Base-by-base conservation (phyloP, 2,888 invertebrate species). In the Chesias legatella region DNA sequence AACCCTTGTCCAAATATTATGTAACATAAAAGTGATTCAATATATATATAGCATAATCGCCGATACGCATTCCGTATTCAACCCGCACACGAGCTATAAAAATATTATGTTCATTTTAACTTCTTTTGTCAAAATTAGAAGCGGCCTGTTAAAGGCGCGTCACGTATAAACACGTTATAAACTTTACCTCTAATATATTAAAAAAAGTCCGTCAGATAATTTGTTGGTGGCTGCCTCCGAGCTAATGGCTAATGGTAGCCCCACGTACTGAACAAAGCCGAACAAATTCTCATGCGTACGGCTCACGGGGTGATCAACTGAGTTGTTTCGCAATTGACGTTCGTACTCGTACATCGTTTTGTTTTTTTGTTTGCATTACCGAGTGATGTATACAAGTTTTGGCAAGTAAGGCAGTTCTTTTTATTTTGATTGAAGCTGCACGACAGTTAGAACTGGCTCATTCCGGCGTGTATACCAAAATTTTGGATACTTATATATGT, bases 1-100 rank as follows among this genome's bases (percentile, higher is more conserved):
- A 81, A 83, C 70, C 79, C 77, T 66, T 81, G 85, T 88, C 85
- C 79, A 86, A 88, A 86, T 83, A 86, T 88, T 86, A 86, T 67
- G 77, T 78, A 79, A 76, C 80, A 85, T 82, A 83, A 86, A 85
- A 80, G 75, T 78, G 65, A 86, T 85, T 80, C 76, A 72, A 71
- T 73, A 72, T 69, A 85, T 78, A 83, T 85, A 84, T 83, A 81
- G 83, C 76, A 69, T 69, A 85, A 84, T 86, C 84, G 72, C 72
- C 73, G 59, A 64, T 59, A 58, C 35, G 28, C 10, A 17, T 65
- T 88, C 81, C 77, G 80, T 86, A 86, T 86, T 82, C 86, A 71
- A 59, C 63, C 61, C 67, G 73, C 58, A 74, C 70, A 63, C 63
- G 53, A 58, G 74, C 72, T 77, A 79, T 81, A 84, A 84, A 84